Percentiles rank a stretch among this genome's conserved stretches.
Evolutionary conservation across 2,797 vertebrate species (phyloP).

Genomic region (Tragopan temminckii): DNA sequence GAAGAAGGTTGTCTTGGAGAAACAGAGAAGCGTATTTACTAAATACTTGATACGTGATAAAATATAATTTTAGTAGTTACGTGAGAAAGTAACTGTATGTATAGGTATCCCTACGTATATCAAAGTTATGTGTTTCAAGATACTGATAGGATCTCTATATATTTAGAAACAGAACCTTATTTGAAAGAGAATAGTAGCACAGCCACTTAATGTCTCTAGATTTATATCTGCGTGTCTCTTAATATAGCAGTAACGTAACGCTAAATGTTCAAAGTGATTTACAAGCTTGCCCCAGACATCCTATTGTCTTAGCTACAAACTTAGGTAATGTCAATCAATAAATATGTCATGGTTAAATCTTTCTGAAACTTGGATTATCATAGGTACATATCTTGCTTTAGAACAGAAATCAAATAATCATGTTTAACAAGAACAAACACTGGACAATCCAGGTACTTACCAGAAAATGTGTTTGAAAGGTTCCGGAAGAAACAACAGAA

Average conservation of each 20-base stretch:
- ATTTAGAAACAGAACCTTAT: not conserved
- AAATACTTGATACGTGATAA: not conserved
- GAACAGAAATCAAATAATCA: not conserved
- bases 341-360: not conserved
- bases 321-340: not conserved
- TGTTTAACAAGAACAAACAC: not conserved
- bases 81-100: not conserved
- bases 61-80: not conserved
- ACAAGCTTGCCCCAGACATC: not conserved
- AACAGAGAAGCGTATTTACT: not conserved
- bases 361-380: not conserved
- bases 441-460: not conserved
- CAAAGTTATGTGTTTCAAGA: not conserved
- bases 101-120: not conserved
- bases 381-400: not conserved
- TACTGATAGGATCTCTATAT: not conserved
- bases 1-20: not conserved
- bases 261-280: not conserved
- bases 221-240: not conserved
- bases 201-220: not conserved
- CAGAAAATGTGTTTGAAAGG: not conserved
- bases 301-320: not conserved
- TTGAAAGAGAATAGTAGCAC: not conserved
- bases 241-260: not conserved
- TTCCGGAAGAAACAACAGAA: slow-evolving; percentile 28